These are phyloP conservation scores for Pao palembangensis DNA, from an alignment of 2,113 vertebrate species.

Conservation along the genomic window DNA sequence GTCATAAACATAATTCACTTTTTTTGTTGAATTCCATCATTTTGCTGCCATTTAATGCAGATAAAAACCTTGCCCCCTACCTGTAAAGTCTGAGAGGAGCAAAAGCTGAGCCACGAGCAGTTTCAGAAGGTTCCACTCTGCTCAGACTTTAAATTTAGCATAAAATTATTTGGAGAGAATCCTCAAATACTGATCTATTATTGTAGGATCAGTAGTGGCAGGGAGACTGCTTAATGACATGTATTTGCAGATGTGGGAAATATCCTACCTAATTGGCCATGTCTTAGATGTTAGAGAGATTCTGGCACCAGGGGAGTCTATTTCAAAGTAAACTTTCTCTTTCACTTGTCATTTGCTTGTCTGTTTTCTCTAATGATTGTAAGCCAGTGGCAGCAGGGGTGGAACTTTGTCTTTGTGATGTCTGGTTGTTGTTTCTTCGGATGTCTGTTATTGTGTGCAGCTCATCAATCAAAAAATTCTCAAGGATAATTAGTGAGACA, in stretches of 20 bases:
- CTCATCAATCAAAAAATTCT: no score
- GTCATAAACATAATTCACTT: no score
- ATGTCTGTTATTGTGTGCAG: background rate
- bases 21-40: no score
- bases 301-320: slow-evolving; percentile 32
- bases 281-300: slow-evolving; percentile 31
- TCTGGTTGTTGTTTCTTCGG: slow-evolving; percentile 29
- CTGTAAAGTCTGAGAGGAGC: background rate
- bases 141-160: slow-evolving; percentile 38
- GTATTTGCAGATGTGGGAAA: slow-evolving; percentile 24
- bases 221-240: slow-evolving; percentile 34
- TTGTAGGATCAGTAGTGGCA: slow-evolving; percentile 16
- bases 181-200: slow-evolving; percentile 25
- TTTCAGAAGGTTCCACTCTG: slow-evolving; percentile 1
- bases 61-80: no score
- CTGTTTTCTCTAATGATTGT: slow-evolving; percentile 20
- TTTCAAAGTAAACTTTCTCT: slow-evolving; percentile 26
- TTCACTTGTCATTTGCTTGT: slow-evolving; percentile 11
- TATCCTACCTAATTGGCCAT: slow-evolving; percentile 46
- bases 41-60: no score
- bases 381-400: background rate
- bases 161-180: slow-evolving; percentile 53
- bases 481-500: no score
- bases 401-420: slow-evolving; percentile 15
- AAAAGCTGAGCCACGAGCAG: background rate